Base-by-base conservation (phyloP, 1,140 invertebrate species). In the Drosophila kohkoa region DNA sequence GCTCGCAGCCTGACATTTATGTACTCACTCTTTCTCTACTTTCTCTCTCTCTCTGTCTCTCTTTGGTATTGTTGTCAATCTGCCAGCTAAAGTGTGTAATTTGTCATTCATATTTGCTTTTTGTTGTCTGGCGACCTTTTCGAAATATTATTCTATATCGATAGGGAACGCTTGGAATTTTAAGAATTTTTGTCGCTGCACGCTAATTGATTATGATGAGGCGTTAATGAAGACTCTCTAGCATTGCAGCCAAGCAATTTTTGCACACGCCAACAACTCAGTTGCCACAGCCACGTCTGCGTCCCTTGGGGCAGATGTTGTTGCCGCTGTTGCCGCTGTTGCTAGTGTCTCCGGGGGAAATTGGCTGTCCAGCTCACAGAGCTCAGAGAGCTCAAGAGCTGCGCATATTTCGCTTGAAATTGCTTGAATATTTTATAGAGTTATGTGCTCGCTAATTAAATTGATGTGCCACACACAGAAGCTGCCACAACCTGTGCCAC, bases 371-470 rank as follows among this genome's bases (percentile, higher is more conserved):
- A 71, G 72, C 67, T 28, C 32, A 59, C 67, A 25, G 20, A 58
- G 67, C 43, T 8, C 5, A 11, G 55, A 25, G 41, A n/a, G 32
- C 1, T 41, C 48, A 63, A 25, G 20, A 25, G 74, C 49, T 59
- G 75, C 59, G 59, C 76, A 87, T 88, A 87, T 82, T 87, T 87
- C 72, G 69, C 51, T 71, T 49, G 64, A 86, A 82, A 90, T 81
- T 90, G 76, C 77, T 81, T 89, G 81, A 90, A 89, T 89, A 89
- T 89, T 89, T 89, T 78, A 89, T 90, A 60, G 69, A 89, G 86
- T 79, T 90, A 89, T 89, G 83, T 62, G 72, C 86, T 74, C 81
- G 86, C 86, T 89, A 89, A 89, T 89, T 89, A 89, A 89, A 89
- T 89, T 89, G 86, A 88, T 79, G 81, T 81, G 86, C 80, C 86